Evolutionary conservation across 2,888 invertebrate genomes (phyloP), one percentile per base, ranked within the genome.

Genomic region (Drosophila cognata): DNA sequence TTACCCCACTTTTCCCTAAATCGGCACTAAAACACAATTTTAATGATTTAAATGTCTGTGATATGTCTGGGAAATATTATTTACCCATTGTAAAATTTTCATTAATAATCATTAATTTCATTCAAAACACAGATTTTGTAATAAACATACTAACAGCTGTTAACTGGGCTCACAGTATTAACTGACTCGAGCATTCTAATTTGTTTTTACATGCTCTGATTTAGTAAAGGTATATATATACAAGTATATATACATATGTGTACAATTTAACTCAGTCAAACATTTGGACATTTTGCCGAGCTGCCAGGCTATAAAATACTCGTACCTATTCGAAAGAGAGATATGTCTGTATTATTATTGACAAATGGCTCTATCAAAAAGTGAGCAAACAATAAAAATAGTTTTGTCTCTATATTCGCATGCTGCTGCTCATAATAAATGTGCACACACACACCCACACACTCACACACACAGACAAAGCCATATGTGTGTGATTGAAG

Each of bases 351-450:
- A 78, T 68, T 51, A 74, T 74, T 78, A 84, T 82, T 72, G 80
- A 82, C 82, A 84, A 85, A 85, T 85, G 73, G 65, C 74, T 73
- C 56, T 67, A 85, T 79, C 74, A 78, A 80, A 85, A 59, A 56
- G 52, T 61, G 43, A 68, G 56, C 50, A 35, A 67, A 68, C 68
- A 57, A 65, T 63, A 38, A 78, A 72, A 72, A 70, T 82, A 80
- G 75, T 83, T 77, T 74, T 36, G 6, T 61, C 60, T 69, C 31
- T 61, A 46, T 31, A 55, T 73, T 79, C 67, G 66, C 70, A 62
- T 55, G 25, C 21, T 25, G 52, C 61, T 41, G 38, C 51, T 62
- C 29, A 71, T 41, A 58, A 75, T 61, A 67, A 66, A 66, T 66
- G 50, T 50, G 55, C 7, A 21, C 11, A 38, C 11, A 36, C 36